Evolutionary conservation across 2,888 invertebrate species (phyloP), one percentile per base, ranked within the genome.

Genomic region (Dasysyrphus albostriatus): DNA sequence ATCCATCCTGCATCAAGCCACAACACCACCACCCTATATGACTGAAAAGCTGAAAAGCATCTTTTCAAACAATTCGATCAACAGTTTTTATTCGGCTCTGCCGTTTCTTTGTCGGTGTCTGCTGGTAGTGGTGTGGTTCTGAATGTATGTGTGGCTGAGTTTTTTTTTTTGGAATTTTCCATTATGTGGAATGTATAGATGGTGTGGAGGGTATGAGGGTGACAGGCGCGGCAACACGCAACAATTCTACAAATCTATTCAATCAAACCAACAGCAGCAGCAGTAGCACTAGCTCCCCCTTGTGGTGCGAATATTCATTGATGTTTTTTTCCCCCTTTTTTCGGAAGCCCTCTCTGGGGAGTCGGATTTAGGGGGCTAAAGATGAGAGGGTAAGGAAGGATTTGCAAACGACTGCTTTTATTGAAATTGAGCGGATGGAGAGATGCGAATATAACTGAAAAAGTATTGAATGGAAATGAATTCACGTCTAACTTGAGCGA

Each of bases 381-480:
- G 19, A 59, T 56, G 77, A 49, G 77, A 49, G 78, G 37, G 47
- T 65, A 70, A 72, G 87, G 75, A 76, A 87, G 83, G 78, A 87
- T 83, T 87, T 83, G 87, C 87, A 87, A 87, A 87, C 87, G 87
- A 87, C 83, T 83, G 87, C 87, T 87, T 87, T 87, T 87, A 87
- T 87, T 87, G 75, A 87, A 83, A 87, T 87, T 83, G 75, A 87
- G 74, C 78, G 83, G 87, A 79, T 75, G 87, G 83, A 51, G 75
- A 51, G 83, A 82, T 78, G 82, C 78, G 87, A 79, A 87, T 74
- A 87, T 74, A 78, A 39, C 39, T 24, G 24, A 69, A 74, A 65
- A 82, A 61, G 70, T 75, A 73, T 79, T 79, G 83, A 87, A 87
- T 83, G 75, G 79, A 83, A 87, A 87, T 79, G 87, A 83, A 87